Evolutionary conservation across 2,797 vertebrate genomes (phyloP).

Genomic region (Ciconia nigra): DNA sequence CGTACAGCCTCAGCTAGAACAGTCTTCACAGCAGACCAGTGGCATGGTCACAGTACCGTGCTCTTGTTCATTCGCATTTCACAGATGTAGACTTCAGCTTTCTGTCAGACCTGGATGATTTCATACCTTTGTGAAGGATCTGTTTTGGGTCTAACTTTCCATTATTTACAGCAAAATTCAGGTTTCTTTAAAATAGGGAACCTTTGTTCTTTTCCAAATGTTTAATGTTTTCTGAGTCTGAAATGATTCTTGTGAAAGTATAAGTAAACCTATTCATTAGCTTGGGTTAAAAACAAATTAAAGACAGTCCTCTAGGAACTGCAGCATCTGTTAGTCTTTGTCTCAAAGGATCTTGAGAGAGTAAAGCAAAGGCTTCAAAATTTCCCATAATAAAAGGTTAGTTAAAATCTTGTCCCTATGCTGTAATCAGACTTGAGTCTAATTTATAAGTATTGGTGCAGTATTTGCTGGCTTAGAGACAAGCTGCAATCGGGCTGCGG

Average conservation of each 20-base stretch:
- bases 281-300: constrained; percentile 15
- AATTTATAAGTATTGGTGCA: not conserved
- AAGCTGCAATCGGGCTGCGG: not conserved
- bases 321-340: constrained; percentile 48
- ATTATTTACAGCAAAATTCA: not conserved
- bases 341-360: constrained; percentile 34
- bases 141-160: not conserved
- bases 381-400: constrained; percentile 24
- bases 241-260: not conserved
- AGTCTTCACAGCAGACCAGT: not conserved
- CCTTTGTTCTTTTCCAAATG: not conserved
- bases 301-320: constrained; percentile 21
- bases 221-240: not conserved
- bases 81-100: not conserved
- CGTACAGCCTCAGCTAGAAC: not conserved
- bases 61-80: not conserved
- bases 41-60: not conserved
- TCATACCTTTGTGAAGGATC: not conserved
- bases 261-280: constrained; percentile 19
- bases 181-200: not conserved
- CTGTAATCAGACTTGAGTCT: not conserved
- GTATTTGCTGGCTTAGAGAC: not conserved
- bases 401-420: not conserved
- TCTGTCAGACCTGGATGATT: not conserved
- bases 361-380: constrained; percentile 7